Base-by-base conservation (phyloP, 2,888 invertebrate genomes). In the Alentia gelatinosa region DNA sequence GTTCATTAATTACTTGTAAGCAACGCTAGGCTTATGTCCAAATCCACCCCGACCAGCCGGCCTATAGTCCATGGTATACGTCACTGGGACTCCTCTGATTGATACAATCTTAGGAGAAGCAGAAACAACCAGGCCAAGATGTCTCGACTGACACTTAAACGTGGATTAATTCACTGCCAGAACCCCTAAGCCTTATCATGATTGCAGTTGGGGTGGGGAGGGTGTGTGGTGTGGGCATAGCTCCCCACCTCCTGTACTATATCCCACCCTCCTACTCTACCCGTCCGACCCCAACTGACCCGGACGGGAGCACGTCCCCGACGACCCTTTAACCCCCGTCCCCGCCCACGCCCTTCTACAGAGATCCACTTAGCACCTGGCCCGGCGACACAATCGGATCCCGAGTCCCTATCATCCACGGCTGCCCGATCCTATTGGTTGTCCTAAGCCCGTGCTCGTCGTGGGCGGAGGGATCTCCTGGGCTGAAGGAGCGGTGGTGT, bases 321-420 rank as follows among this genome's bases (percentile, higher is more conserved):
- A 26, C 39, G 3, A 26, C 40, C 83, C 15, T 75, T 30, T 26
- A 75, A 75, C 26, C 15, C 75, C 75, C 30, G 19, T 19, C 3
- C 19, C 40, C 42, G 9, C 1, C 86, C 47, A 23, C 47, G 79
- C 39, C 86, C 86, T 86, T 42, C 47, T 33, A 42, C 86, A n/a
- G 9, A 1, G 33, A 86, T 86, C 86, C 86, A 86, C 50, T 86
- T 86, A 86, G 86, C 86, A 86, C 86, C 86, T 86, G 47, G 42
- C 5, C 42, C n/a, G 47, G 5, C 19, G 39, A 26, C 47, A 42
- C 86, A 86, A 86, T 86, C 47, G 50, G 86, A 86, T 86, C 86
- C 50, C 23, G 23, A 37, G 47, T 50, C 86, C 86, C 86, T 47
- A 47, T 86, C 86, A 42, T 86, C 42, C 42, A 26, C 37, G 37